A percentile compares a stretch with the other conserved stretches of the same genome.
Conservation (phyloP, 30 jellyfish, hydroid and myxozoan species). For the Catostylus mosaicus region DNA sequence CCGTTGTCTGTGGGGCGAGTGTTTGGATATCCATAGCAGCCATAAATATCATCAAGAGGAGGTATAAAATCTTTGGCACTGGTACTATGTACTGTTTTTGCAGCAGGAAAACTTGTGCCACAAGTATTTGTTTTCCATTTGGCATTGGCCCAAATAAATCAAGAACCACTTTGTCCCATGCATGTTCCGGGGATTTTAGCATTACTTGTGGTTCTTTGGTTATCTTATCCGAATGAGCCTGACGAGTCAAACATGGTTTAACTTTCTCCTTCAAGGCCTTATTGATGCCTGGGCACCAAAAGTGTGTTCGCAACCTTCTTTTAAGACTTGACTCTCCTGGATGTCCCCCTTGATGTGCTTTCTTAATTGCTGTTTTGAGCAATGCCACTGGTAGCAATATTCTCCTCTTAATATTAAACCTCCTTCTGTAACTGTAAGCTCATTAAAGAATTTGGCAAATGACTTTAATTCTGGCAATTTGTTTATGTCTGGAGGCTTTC, state of each 20-base stretch:
- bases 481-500: slow-evolving; percentile 3
- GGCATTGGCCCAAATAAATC: slow-evolving; percentile 76
- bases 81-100: slow-evolving; percentile 50
- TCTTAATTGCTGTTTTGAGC: slow-evolving; percentile 45
- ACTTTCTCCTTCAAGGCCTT: slow-evolving; percentile 17
- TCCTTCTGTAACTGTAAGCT: slow-evolving; percentile 59
- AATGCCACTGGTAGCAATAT: slow-evolving; percentile 46
- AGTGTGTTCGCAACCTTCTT: slow-evolving; percentile 50
- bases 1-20: slow-evolving; percentile 67
- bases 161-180: slow-evolving; percentile 66
- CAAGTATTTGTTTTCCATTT: slow-evolving; percentile 45
- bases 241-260: slow-evolving; percentile 51
- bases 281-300: slow-evolving; percentile 61
- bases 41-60: slow-evolving; percentile 51
- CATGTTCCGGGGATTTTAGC: slow-evolving; percentile 21
- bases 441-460: slow-evolving; percentile 31
- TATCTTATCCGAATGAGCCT: slow-evolving; percentile 12
- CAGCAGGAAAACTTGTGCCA: slow-evolving; percentile 64
- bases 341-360: slow-evolving; percentile 62
- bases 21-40: slow-evolving; percentile 43
- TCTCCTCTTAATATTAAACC: slow-evolving; percentile 38
- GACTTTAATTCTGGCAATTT: slow-evolving; percentile 31
- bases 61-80: slow-evolving; percentile 35
- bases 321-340: slow-evolving; percentile 45
- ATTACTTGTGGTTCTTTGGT: slow-evolving; percentile 63